Conservation (phyloP, 2,797 vertebrate genomes). For the Philypnodon macrostomus region DNA sequence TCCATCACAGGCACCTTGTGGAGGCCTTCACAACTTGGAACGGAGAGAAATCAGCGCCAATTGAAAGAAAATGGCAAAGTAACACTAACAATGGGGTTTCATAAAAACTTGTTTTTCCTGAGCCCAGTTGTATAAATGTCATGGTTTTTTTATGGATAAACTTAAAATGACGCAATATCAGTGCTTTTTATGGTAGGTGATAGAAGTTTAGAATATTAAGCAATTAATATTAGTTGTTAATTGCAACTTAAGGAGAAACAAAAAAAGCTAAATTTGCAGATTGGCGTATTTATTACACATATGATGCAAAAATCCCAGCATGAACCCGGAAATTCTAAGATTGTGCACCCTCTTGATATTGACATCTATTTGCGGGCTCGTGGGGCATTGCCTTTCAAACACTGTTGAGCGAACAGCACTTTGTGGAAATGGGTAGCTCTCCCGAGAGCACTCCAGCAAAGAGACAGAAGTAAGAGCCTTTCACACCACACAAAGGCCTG, state of each 20-base stretch:
- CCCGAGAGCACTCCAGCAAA: slow-evolving; percentile 69
- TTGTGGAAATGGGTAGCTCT: slow-evolving; percentile 79
- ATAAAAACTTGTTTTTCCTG: slow-evolving; percentile 57
- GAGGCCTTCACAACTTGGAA: slow-evolving; percentile 77
- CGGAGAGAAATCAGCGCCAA: slow-evolving; percentile 71
- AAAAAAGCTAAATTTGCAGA: slow-evolving; percentile 13
- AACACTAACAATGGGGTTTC: slow-evolving; percentile 66
- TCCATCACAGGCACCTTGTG: slow-evolving; percentile 77
- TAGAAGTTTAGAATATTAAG: slow-evolving; percentile 18
- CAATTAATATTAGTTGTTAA: slow-evolving; percentile 2
- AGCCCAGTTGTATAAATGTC: slow-evolving; percentile 61
- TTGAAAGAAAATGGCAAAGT: slow-evolving; percentile 75
- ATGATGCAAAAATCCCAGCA: slow-evolving; percentile 29
- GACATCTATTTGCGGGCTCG: slow-evolving; percentile 75
- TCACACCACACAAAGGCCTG: slow-evolving; percentile 63
- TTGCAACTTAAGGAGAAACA: slow-evolving; percentile 20
- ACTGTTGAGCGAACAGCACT: slow-evolving; percentile 75
- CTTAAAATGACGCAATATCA: slow-evolving; percentile 23
- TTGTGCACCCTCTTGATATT: slow-evolving; percentile 72
- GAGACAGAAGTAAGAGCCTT: no score
- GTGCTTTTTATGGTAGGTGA: slow-evolving; percentile 25
- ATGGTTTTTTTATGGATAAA: slow-evolving; percentile 56
- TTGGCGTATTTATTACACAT: slow-evolving; percentile 25
- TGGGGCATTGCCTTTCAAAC: slow-evolving; percentile 75
- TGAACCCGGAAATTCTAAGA: slow-evolving; percentile 49